Evolutionary conservation across 37 sponge, comb jelly and placozoan genomes (phyloP), one percentile per base, ranked within the genome.

Genomic region (Halichondria panicea): DNA sequence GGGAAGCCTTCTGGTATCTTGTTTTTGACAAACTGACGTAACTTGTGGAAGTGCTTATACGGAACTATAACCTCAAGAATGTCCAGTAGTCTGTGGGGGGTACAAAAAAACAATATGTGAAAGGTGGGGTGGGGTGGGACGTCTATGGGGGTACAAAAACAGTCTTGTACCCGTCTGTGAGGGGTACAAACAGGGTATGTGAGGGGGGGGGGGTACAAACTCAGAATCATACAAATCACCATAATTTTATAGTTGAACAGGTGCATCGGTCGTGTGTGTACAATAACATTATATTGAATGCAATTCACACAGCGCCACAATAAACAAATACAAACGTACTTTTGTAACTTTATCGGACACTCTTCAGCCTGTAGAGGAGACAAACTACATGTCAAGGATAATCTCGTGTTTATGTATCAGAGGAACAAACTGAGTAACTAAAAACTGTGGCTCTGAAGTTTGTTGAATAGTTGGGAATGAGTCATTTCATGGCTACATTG

Each of bases 1-100:
- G 97, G 97, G 56, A 96, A 96, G 35, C 97, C 97, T 0, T 87
- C 85, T 24, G 93, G 97, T n/a, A 96, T 59, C 69, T 92, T 85
- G 66, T 83, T 6, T 65, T 89, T 48, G 2, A 92, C 81, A 83
- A 96, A 96, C 74, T 92, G 80, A 24, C 89, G 57, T 55, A 96
- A 58, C 71, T 96, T 95, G 70, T 86, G 82, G 66, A 95, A 95
- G 70, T 95, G 96, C 50, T 92, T 96, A 52, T 93, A 92, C 11
- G 97, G 97, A 36, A 77, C 90, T 34, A 96, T 89, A 0, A 89
- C 89, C 62, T 92, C 93, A 31, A 96, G 78, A 11, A 96, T 89
- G 37, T 92, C 94, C 59, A 96, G 45, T 44, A 96, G 69, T 64
- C 89, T 89, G 66, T 25, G 22, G 54, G 8, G 71, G 5, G 33